These are phyloP conservation scores for Pyrocephalus nanus DNA, from an alignment of 2,797 vertebrate genomes.

Conservation along the genomic window DNA sequence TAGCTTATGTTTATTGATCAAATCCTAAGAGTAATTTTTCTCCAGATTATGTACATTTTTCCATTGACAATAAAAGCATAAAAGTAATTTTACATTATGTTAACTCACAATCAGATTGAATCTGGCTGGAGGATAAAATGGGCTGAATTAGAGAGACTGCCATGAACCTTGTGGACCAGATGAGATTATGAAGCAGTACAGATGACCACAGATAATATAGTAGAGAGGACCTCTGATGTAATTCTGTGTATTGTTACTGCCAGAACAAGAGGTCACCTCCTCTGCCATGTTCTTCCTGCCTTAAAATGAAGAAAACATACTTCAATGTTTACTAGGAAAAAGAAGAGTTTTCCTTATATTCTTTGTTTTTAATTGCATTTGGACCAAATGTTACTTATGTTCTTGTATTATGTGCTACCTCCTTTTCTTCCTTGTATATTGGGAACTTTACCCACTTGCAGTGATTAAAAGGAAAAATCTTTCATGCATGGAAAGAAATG, in stretches of 20 bases:
- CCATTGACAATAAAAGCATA: not conserved
- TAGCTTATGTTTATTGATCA: not conserved
- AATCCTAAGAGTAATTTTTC: not conserved
- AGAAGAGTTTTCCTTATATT: not conserved
- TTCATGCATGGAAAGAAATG: not conserved
- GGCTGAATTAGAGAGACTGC: not conserved
- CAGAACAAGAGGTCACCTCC: not conserved
- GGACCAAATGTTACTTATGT: not conserved
- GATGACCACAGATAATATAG: not conserved
- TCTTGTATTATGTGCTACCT: not conserved
- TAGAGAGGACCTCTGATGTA: not conserved
- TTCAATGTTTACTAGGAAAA: not conserved
- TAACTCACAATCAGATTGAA: not conserved
- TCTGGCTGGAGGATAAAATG: not conserved
- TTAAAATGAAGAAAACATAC: not conserved
- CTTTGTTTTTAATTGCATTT: not conserved
- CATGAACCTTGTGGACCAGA: not conserved
- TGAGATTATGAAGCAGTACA: not conserved
- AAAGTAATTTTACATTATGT: not conserved
- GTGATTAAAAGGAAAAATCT: not conserved
- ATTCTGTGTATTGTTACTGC: not conserved
- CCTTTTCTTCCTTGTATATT: not conserved
- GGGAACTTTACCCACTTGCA: not conserved
- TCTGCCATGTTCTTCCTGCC: not conserved
- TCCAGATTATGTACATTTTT: rapidly evolving